These are phyloP conservation scores for Poecilia gillii DNA, from an alignment of 2,797 vertebrate species.

Conservation along the genomic window DNA sequence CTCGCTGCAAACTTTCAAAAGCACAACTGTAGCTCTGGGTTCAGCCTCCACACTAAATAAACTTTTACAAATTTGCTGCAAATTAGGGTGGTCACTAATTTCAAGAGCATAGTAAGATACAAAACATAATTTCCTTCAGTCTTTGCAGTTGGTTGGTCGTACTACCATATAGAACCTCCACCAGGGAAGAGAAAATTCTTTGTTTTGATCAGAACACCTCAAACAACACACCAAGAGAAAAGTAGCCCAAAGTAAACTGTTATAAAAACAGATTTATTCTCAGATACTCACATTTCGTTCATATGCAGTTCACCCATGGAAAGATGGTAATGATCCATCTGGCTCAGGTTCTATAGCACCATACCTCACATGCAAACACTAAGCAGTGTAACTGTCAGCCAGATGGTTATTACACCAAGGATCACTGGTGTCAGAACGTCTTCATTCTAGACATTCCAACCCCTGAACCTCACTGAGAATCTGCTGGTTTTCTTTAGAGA, in stretches of 20 bases:
- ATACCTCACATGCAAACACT: neutral
- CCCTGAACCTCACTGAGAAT: no score
- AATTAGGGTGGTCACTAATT: neutral
- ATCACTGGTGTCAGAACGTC: neutral
- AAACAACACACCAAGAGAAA: neutral
- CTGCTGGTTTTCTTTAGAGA: neutral
- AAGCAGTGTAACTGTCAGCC: neutral
- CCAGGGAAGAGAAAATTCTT: neutral
- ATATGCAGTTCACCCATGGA: neutral
- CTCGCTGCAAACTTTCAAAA: no score
- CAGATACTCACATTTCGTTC: neutral
- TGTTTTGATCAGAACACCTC: neutral
- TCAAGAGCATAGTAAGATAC: no score
- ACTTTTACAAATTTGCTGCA: neutral
- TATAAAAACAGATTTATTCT: neutral
- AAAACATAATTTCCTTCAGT: no score
- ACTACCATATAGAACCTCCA: neutral
- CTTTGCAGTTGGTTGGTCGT: neutral
- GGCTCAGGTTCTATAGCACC: neutral
- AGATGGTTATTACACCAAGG: neutral
- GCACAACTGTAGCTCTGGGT: no score
- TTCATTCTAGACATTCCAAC: neutral
- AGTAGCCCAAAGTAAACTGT: neutral
- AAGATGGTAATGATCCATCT: slow-evolving; percentile 5
- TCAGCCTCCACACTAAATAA: no score